These are phyloP conservation scores for Monopterus albus DNA, from an alignment of 2,113 vertebrate genomes.

Conservation along the genomic window DNA sequence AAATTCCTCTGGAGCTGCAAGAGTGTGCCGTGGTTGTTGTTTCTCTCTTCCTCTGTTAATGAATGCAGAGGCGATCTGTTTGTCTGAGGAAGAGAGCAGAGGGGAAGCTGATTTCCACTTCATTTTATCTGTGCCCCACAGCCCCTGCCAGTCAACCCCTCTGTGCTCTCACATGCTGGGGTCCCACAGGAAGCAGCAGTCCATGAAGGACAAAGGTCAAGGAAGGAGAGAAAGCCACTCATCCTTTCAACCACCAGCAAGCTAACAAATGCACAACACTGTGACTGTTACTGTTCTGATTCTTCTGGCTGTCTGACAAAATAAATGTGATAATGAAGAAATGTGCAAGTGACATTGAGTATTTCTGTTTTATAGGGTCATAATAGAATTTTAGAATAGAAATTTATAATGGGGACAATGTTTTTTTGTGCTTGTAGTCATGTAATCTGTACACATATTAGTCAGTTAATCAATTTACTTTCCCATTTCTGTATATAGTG, in stretches of 20 bases:
- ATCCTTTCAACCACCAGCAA: conserved; percentile 50
- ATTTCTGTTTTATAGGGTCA: neutral
- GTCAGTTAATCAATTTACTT: neutral
- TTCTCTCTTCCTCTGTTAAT: conserved; percentile 74
- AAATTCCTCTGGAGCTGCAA: conserved; percentile 1
- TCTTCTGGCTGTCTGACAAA: neutral
- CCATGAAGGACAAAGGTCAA: conserved; percentile 77
- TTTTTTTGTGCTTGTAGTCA: neutral
- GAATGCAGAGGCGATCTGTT: conserved; percentile 75
- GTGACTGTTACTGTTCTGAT: neutral
- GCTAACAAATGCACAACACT: conserved; percentile 30
- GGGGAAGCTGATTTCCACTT: conserved; percentile 82
- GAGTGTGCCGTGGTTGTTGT: conserved; percentile 49
- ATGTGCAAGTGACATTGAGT: neutral
- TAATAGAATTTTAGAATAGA: neutral
- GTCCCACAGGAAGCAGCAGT: conserved; percentile 80
- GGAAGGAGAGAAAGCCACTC: conserved; percentile 58
- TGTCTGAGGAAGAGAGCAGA: conserved; percentile 77
- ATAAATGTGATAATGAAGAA: neutral
- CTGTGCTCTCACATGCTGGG: conserved; percentile 69
- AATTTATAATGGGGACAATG: neutral
- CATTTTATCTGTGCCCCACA: conserved; percentile 78
- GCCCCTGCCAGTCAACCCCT: conserved; percentile 64
- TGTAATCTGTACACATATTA: neutral
- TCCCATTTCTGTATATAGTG: conserved; percentile 6